Conservation (phyloP, 2,113 vertebrate species). For the Barbus barbus region DNA sequence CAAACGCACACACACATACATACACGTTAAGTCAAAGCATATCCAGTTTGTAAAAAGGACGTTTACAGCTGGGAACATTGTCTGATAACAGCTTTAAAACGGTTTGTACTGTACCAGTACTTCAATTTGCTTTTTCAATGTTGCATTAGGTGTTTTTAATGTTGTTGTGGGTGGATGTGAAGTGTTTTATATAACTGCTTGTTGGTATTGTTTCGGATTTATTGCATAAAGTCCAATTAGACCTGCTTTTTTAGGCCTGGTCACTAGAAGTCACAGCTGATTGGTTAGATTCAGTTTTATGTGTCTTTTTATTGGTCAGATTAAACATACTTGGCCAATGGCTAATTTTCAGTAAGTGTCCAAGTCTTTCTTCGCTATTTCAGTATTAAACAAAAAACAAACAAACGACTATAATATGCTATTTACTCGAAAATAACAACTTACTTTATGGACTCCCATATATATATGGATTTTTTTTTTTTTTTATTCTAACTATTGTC, state of each 20-base stretch:
- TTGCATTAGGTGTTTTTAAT: not conserved
- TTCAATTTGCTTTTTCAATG: not conserved
- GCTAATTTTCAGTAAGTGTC: no score
- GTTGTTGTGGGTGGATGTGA: not conserved
- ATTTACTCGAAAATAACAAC: no score
- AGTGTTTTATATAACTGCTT: not conserved
- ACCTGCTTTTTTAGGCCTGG: not conserved
- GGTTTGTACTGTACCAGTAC: not conserved
- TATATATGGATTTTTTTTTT: no score
- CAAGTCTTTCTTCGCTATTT: no score
- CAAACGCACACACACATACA: conserved; percentile 25
- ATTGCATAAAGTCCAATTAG: conserved; percentile 36
- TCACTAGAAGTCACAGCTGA: conserved; percentile 20
- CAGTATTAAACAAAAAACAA: no score
- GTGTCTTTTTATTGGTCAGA: not conserved
- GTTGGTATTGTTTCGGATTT: not conserved
- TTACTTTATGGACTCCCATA: no score
- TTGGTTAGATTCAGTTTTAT: not conserved
- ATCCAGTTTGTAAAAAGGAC: not conserved
- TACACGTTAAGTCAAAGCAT: not conserved
- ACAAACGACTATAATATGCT: no score
- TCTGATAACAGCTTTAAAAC: not conserved
- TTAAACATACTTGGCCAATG: no score
- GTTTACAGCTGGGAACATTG: conserved; percentile 2
- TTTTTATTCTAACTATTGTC: no score